Percentiles rank a stretch among this genome's conserved stretches.
Evolutionary conservation across 2,113 vertebrate genomes (phyloP).

Genomic region (Oreocharis arfaki): DNA sequence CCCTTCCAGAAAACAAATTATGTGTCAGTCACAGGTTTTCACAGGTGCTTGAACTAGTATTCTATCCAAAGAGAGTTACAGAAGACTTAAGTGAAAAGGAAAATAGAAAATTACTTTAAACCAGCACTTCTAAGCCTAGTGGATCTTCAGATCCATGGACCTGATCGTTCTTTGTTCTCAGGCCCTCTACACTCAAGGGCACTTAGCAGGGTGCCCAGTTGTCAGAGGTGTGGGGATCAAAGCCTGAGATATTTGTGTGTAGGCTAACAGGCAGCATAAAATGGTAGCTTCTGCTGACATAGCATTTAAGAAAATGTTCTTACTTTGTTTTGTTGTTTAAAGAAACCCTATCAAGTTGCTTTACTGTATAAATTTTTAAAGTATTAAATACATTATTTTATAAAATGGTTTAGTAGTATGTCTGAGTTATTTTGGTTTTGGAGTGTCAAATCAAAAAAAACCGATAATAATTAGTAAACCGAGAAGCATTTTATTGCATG

Average conservation of each 20-base stretch:
- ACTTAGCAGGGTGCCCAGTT: background rate
- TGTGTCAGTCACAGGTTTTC: background rate
- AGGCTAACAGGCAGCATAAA: background rate
- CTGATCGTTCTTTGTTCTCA: background rate
- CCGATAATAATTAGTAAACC: background rate
- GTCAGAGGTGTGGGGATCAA: background rate
- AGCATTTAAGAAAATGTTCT: background rate
- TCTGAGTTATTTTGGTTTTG: background rate
- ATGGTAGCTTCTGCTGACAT: background rate
- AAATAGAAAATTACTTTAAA: background rate
- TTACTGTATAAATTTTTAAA: background rate
- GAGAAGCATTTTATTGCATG: background rate
- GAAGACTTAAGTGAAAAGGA: background rate
- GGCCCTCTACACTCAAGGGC: background rate
- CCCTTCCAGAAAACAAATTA: background rate
- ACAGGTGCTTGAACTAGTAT: background rate
- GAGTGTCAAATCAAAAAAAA: background rate
- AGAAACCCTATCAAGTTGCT: background rate
- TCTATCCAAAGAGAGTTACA: background rate
- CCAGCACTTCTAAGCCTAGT: background rate
- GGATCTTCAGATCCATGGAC: background rate
- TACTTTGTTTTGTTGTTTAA: background rate
- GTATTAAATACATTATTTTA: background rate
- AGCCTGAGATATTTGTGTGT: background rate
- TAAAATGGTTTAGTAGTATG: background rate